Evolutionary conservation across 1,140 invertebrate species (phyloP), one percentile per base, ranked within the genome.

Genomic region (Myzus persicae): DNA sequence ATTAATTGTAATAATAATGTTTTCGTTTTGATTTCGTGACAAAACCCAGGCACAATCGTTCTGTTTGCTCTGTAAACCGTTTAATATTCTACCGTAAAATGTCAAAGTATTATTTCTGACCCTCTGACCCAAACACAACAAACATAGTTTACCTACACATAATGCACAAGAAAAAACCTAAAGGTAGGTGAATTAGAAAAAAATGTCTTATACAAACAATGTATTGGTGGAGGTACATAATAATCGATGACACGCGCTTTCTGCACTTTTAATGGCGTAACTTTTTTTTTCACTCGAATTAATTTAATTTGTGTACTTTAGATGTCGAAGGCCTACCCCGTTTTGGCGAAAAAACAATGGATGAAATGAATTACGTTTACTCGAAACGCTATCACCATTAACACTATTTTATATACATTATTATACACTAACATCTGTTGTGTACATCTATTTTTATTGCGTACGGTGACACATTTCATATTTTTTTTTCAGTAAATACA

Each of bases 271-370:
- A 40, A 90, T 31, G 42, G 31, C 22, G 24, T 59, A 42, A 42
- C 22, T 40, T 90, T 51, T 88, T 44, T 54, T 90, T 40, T n/a
- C 88, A 0, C 1, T 11, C 42, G n/a, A 18, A 76, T 90, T 40
- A 26, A 59, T 90, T 90, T 90, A 31, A 59, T 26, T 38, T 59
- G 51, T 59, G 88, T 90, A 59, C 36, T 90, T 59, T 89, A 38
- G 22, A 54, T 38, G 85, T 46, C 85, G 7, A 1, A 26, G 20
- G 14, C 85, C 24, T 54, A 22, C 36, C 87, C 38, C 48, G 6
- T 54, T 89, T 89, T 24, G 22, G 48, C 5, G 1, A 1, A 11
- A 89, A 54, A 54, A 89, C 87, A 89, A 89, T 89, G 42, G 36
- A 38, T 20, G 22, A 31, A 89, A 89, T n/a, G 36, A 51, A 89